Evolutionary conservation across 2,797 vertebrate genomes (phyloP), one percentile per base, ranked within the genome.

Genomic region (Pelobates cultripes): DNA sequence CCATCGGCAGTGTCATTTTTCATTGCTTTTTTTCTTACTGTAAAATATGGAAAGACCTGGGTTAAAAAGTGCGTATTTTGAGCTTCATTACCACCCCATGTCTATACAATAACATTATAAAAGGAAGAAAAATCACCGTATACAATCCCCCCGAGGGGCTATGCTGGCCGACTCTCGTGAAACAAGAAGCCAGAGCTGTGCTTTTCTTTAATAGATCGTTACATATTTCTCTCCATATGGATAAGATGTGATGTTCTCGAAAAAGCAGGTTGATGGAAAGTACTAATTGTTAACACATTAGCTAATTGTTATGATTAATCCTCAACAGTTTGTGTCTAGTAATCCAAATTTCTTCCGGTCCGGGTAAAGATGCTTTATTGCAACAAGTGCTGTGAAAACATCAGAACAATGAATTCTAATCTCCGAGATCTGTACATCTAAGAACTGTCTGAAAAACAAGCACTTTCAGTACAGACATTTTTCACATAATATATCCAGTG

Each of bases 261-360:
- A 51, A 51, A 51, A 93, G 88, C 90, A 61, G 86, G 93, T 93
- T 94, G 89, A 93, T 92, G 89, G 88, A 93, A 93, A 87, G 89
- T 92, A 91, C 91, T 93, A 94, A 95, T 94, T 90, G 92, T 93
- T 95, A 93, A 94, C 94, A 95, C 89, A 93, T 94, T 94, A 94
- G 92, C 93, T 95, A 94, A 95, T 95, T 94, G 93, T 94, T 93
- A 91, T 94, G 92, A 94, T 96, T 94, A 95, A 93, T 94, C 91
- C 92, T 91, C 92, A 91, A 92, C 93, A 92, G 93, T 94, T 93
- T 89, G 87, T 87, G 88, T 90, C 88, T 84, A 87, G 88, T 90
- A 92, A 89, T 88, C 91, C 91, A 95, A 94, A 95, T 95, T 90
- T 92, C 92, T 94, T 93, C 94, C 92, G 88, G 86, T 87, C 90